These are phyloP conservation scores for Myripristis murdjan DNA, from an alignment of 2,797 vertebrate species.

Conservation along the genomic window DNA sequence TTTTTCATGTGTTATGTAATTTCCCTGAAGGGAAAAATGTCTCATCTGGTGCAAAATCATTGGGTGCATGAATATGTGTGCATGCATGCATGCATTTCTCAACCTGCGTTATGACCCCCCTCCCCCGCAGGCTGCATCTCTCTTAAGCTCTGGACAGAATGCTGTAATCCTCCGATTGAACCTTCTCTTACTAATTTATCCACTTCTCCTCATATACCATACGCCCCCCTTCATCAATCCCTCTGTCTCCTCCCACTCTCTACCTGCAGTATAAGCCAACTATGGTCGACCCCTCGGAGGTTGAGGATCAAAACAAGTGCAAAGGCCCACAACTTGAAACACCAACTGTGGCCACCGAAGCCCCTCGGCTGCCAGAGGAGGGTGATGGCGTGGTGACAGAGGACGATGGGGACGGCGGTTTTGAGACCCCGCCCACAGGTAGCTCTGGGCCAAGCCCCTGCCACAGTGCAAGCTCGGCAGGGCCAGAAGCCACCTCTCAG, in stretches of 20 bases:
- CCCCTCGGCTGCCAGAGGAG: constrained; percentile 75
- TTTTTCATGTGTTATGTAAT: constrained; percentile 72
- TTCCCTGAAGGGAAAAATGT: constrained; percentile 70
- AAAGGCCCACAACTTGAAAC: constrained; percentile 72
- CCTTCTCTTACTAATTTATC: constrained; percentile 49
- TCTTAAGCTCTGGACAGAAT: constrained; percentile 64
- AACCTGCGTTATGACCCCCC: constrained; percentile 53
- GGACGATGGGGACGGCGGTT: constrained; percentile 74
- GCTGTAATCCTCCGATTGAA: constrained; percentile 73
- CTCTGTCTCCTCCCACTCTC: constrained; percentile 10
- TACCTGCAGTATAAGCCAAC: constrained; percentile 67
- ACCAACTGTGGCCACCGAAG: constrained; percentile 72
- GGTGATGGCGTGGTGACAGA: constrained; percentile 74
- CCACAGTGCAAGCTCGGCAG: constrained; percentile 39
- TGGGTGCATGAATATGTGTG: constrained; percentile 75
- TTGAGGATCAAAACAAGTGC: constrained; percentile 83
- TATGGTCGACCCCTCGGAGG: constrained; percentile 89
- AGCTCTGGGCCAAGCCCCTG: constrained; percentile 75
- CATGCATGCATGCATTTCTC: constrained; percentile 64
- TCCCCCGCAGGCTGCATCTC: constrained; percentile 64
- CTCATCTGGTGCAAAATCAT: constrained; percentile 75
- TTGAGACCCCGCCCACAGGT: constrained; percentile 75
- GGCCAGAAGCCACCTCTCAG: constrained; percentile 23
- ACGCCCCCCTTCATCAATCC: constrained; percentile 10
- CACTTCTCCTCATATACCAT: constrained; percentile 35